Base-by-base conservation (phyloP, 35 echinoderm and acorn worm species). In the Eucidaris tribuloides region DNA sequence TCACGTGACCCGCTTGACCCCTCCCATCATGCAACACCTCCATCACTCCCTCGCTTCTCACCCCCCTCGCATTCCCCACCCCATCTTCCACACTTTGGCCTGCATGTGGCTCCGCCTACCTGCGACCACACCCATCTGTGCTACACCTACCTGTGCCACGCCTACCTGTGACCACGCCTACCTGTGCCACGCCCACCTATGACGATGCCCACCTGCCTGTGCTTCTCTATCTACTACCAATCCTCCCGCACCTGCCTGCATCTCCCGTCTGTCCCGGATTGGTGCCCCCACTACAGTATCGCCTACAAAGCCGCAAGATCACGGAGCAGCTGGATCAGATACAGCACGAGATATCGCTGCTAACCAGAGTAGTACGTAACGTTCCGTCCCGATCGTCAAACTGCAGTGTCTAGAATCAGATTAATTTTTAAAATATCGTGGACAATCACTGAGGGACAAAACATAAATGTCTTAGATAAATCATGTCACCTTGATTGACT, bases 321-420 rank as follows among this genome's bases (percentile, higher is more conserved):
- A 35, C 41, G 28, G 35, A 74, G 68, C 68, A 74, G 41, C 68
- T 74, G 68, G 68, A 74, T 40, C 24, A 41, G 35, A 74, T 74
- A 22, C 29, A 74, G 68, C 68, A 74, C 29, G 68, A 74, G 30
- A 74, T 74, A 15, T 33, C 68, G 24, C 44, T n/a, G 38, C 68
- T 74, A 14, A 40, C 68, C 68, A 74, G 68, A 74, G 68, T 74
- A 74, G 68, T 74, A 74, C 68, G 68, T 74, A 74, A 33, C n/a
- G 41, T 74, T 74, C 41, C 29, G 9, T 74, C 68, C 25, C 48
- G 48, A 9, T 52, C 48, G 9, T n/a, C n/a, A n/a, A n/a, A n/a
- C n/a, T n/a, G n/a, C n/a, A n/a, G n/a, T n/a, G n/a, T n/a, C n/a
- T n/a, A n/a, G n/a, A n/a, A n/a, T n/a, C n/a, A n/a, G n/a, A n/a